A percentile compares a stretch with the other conserved stretches of the same genome.
phyloP scores from a whole-genome alignment of 2,113 vertebrate genomes.

The Callipepla californica region DNA sequence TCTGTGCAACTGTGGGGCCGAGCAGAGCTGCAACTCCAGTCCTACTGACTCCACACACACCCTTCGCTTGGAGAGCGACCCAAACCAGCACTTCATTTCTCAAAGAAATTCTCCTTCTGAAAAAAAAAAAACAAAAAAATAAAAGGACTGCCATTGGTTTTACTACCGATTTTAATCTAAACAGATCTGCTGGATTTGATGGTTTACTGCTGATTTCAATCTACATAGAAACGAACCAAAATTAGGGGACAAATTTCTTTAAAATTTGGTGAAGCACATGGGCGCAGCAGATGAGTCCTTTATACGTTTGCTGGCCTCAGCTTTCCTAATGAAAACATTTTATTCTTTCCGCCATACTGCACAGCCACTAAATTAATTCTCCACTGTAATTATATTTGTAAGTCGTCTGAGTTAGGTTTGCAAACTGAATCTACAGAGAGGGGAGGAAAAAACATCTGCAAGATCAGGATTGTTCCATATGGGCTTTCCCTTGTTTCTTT shows the following conservation, averaged over 20 bases:
- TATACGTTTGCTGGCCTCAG: not conserved
- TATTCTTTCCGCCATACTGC: conserved; percentile 13
- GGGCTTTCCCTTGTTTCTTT: not conserved
- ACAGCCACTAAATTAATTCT: conserved; percentile 39
- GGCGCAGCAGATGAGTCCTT: not conserved
- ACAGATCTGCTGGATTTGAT: not conserved
- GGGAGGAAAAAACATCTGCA: not conserved
- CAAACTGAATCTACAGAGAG: not conserved
- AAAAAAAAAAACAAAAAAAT: not conserved
- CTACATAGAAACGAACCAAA: not conserved
- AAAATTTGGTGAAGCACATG: not conserved
- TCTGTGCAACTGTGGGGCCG: not conserved
- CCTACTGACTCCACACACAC: fast-evolving
- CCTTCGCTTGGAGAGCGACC: not conserved
- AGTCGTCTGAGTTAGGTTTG: conserved; percentile 37
- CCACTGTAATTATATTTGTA: conserved; percentile 46
- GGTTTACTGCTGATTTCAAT: not conserved
- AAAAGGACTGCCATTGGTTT: not conserved
- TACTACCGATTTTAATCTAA: not conserved
- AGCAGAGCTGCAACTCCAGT: not conserved
- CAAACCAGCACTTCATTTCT: not conserved
- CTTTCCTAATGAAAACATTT: conserved; percentile 37
- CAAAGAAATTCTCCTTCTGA: not conserved
- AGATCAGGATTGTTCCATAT: conserved; percentile 31
- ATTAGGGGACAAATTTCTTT: not conserved